Percentiles rank a stretch among this genome's conserved stretches.
Evolutionary conservation across 2,113 vertebrate genomes (phyloP).

Genomic region (Dascyllus trimaculatus): DNA sequence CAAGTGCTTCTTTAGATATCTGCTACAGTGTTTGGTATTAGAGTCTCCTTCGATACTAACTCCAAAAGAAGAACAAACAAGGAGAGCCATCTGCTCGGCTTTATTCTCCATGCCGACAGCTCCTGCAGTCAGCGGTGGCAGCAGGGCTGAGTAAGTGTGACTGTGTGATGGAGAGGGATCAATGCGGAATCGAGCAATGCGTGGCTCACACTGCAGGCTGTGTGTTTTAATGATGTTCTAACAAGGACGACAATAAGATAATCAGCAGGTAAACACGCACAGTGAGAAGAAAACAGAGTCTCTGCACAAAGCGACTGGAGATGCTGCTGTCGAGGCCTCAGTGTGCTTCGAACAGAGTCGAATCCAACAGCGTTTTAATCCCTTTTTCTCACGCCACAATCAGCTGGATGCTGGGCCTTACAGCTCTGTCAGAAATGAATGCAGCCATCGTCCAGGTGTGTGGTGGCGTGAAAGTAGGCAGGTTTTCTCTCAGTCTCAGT

Average conservation of each 20-base stretch:
- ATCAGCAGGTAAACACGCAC: constrained; percentile 55
- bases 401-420: background rate
- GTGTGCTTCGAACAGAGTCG: constrained; percentile 5
- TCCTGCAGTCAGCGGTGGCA: constrained; percentile 31
- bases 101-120: constrained; percentile 20
- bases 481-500: background rate
- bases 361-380: constrained; percentile 1
- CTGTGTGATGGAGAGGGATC: constrained; percentile 50
- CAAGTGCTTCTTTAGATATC: background rate
- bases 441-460: background rate
- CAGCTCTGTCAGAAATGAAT: background rate
- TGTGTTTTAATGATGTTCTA: constrained; percentile 45
- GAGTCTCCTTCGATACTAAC: constrained; percentile 4
- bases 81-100: constrained; percentile 44
- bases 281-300: constrained; percentile 26
- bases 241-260: constrained; percentile 52
- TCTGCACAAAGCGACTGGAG: constrained; percentile 13
- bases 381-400: constrained; percentile 1
- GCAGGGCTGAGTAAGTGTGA: constrained; percentile 41
- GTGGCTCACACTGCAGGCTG: constrained; percentile 33
- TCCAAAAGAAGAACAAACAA: constrained; percentile 12
- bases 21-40: constrained; percentile 9
- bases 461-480: background rate
- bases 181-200: constrained; percentile 42
- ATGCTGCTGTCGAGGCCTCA: constrained; percentile 22